Evolutionary conservation across 2,113 vertebrate species (phyloP), one percentile per base, ranked within the genome.

Genomic region (Brachirus orientalis): DNA sequence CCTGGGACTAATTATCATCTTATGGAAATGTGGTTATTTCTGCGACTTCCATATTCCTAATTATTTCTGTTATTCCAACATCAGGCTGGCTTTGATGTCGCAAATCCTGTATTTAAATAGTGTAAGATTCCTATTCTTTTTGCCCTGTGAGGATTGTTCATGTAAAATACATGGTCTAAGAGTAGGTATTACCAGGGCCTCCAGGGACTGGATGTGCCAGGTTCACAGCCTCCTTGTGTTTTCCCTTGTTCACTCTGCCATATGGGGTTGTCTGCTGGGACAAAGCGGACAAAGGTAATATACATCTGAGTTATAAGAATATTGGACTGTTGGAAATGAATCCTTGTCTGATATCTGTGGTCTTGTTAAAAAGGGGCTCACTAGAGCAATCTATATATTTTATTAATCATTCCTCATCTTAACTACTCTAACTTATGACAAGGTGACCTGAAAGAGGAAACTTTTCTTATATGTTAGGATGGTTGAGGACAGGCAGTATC

Each of bases 31-130:
- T 93, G 88, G 92, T 94, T 96, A 96, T 97, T 97, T 95, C 94
- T 95, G 93, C 94, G 93, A 95, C 96, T 94, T 96, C 94, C 93
- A 95, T 95, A 96, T 95, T 93, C 95, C 96, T 97, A 98, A 97
- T 98, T 98, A 98, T 98, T 96, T 95, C 95, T 96, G 95, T 97
- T 97, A 97, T 97, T 96, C 94, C 95, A 95, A 96, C 96, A 96
- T 95, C 94, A 94, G 92, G 91, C 93, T 89, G 93, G 94, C 96
- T 98, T 97, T 97, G 95, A 97, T 96, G 95, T 96, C 95, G 94
- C 96, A 96, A 91, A 96, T 97, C 96, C 95, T 96, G 95, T 97
- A 96, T 97, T 97, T 96, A 97, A 97, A 97, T 95, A 95, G 94
- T 95, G 92, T 94, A 94, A 94, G 95, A 96, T 95, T 96, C 94